These are phyloP conservation scores for Brachionus calyciflorus DNA, from an alignment of 1,140 invertebrate species.

Conservation along the genomic window DNA sequence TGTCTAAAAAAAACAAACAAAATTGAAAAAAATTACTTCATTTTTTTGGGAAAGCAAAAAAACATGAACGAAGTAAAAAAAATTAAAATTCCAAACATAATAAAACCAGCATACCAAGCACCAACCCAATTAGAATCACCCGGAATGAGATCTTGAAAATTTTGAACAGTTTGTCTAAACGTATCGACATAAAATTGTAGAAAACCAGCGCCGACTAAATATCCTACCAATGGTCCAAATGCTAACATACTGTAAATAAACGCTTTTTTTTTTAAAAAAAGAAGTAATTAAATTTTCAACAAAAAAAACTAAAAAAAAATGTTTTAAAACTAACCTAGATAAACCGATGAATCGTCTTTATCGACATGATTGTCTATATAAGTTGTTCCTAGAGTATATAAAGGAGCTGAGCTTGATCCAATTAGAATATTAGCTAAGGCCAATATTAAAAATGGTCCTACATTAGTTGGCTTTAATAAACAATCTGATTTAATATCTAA, in stretches of 20 bases:
- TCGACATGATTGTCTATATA: slow-evolving; percentile 65
- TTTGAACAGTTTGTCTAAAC: too few species aligned
- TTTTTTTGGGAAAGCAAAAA: slow-evolving; percentile 68
- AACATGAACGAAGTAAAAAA: slow-evolving; percentile 61
- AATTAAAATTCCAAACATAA: slow-evolving; percentile 57
- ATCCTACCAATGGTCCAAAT: slow-evolving; percentile 64
- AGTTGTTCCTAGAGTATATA: slow-evolving; percentile 64
- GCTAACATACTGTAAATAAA: slow-evolving; percentile 66
- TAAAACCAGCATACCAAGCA: slow-evolving; percentile 64
- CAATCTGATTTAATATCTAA: slow-evolving; percentile 49
- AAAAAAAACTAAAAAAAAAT: not conserved
- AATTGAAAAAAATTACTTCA: slow-evolving; percentile 53
- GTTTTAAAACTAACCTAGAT: slow-evolving; percentile 58
- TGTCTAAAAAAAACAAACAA: slow-evolving; percentile 51
- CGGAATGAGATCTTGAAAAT: slow-evolving; percentile 55
- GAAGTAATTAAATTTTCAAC: not conserved
- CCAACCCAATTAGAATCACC: slow-evolving; percentile 63
- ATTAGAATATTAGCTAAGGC: slow-evolving; percentile 64
- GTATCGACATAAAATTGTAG: slow-evolving; percentile 65
- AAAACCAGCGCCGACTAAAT: slow-evolving; percentile 63
- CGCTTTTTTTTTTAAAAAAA: slow-evolving; percentile 54
- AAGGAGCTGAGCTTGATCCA: slow-evolving; percentile 64
- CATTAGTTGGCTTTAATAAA: slow-evolving; percentile 51
- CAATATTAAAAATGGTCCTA: slow-evolving; percentile 62
- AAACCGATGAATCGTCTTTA: slow-evolving; percentile 63